phyloP scores from a whole-genome alignment of 2,888 invertebrate genomes.

The Nomada ferruginata region DNA sequence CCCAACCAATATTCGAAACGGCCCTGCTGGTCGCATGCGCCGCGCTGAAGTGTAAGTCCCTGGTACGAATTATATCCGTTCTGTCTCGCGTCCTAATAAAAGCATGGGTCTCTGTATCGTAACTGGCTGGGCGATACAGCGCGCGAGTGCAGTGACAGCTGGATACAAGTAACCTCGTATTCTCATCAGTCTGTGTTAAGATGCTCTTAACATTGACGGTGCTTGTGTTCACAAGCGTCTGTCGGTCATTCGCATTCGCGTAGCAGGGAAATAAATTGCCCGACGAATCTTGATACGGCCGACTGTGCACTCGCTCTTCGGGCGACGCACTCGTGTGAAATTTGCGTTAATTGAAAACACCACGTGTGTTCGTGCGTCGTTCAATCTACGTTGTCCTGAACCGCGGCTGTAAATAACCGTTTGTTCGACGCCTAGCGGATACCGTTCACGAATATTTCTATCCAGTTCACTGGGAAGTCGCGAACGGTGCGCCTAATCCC shows the following conservation, averaged over 20 bases:
- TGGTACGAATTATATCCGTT: conserved; percentile 33
- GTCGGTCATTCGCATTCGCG: conserved; percentile 68
- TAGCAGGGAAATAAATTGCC: conserved; percentile 61
- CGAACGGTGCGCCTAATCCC: conserved; percentile 1
- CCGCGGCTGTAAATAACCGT: not conserved
- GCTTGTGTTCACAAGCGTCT: conserved; percentile 41
- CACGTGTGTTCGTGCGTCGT: not conserved
- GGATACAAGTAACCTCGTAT: conserved; percentile 60
- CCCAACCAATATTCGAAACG: conserved; percentile 70
- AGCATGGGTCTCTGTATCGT: not conserved
- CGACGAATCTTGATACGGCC: conserved; percentile 48
- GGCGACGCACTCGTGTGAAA: conserved; percentile 22
- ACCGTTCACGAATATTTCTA: conserved; percentile 32
- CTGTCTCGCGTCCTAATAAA: conserved; percentile 13
- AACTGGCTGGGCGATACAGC: not conserved
- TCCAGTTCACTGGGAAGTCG: conserved; percentile 35
- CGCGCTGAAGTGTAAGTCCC: conserved; percentile 41
- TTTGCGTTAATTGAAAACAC: conserved; percentile 32
- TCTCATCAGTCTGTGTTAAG: conserved; percentile 70
- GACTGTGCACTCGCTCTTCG: not conserved
- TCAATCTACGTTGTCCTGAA: not conserved
- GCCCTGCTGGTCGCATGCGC: conserved; percentile 57
- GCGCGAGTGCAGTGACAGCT: conserved; percentile 60
- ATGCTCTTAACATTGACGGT: conserved; percentile 61
- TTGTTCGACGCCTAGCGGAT: conserved; percentile 4